Evolutionary conservation across 1,140 invertebrate species (phyloP).

Genomic region (Drosophila nigrodunni): DNA sequence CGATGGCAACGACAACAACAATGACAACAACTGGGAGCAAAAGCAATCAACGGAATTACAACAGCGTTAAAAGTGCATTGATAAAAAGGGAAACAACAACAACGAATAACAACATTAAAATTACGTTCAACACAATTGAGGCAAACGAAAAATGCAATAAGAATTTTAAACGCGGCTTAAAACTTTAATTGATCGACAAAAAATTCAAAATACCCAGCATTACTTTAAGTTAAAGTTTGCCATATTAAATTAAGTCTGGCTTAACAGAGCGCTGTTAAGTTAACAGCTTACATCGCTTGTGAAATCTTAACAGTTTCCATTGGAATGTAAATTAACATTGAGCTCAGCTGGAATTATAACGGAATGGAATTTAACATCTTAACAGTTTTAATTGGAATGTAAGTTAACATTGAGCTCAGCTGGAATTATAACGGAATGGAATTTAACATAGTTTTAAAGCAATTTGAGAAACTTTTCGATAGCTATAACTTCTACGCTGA

Average conservation of each 20-base stretch:
- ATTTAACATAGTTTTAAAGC: too few relatives aligned
- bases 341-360: too few relatives aligned
- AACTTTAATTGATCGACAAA: neutral
- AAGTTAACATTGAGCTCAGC: too few relatives aligned
- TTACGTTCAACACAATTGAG: slow-evolving; percentile 39
- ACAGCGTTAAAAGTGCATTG: slow-evolving; percentile 74
- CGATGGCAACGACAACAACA: slow-evolving; percentile 29
- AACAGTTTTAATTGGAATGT: too few relatives aligned
- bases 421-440: too few relatives aligned
- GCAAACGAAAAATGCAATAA: slow-evolving; percentile 36
- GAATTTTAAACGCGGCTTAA: slow-evolving; percentile 40
- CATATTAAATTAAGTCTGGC: neutral
- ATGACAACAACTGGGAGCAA: slow-evolving; percentile 48
- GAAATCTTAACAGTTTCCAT: too few relatives aligned
- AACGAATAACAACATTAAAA: slow-evolving; percentile 36
- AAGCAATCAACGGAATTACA: slow-evolving; percentile 79
- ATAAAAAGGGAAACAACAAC: slow-evolving; percentile 56
- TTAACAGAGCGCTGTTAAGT: neutral
- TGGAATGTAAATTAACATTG: too few relatives aligned
- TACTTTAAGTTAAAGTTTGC: neutral
- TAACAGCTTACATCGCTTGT: too few relatives aligned
- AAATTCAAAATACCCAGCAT: neutral
- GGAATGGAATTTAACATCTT: too few relatives aligned
- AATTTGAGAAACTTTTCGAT: too few relatives aligned
- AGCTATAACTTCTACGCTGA: too few relatives aligned